phyloP scores from a whole-genome alignment of 2,797 vertebrate genomes.

The Balearica regulorum region DNA sequence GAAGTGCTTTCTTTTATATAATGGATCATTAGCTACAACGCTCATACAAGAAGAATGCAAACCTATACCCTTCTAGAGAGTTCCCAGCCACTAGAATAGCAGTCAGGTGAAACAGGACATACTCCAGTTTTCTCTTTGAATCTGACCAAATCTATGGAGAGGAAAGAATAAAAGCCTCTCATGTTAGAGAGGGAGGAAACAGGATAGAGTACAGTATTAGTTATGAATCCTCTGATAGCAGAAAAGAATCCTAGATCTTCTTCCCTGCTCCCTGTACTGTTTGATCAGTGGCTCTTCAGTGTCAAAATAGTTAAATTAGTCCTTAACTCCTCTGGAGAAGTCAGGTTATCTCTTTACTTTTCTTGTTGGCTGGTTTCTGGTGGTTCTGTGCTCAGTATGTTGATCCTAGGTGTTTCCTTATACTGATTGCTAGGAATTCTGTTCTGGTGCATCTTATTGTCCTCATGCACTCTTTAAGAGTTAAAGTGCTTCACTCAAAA shows the following conservation, averaged over 20 bases:
- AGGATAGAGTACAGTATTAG: neutral
- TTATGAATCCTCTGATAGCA: neutral
- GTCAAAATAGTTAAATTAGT: neutral
- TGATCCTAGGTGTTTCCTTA: neutral
- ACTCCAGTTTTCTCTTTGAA: neutral
- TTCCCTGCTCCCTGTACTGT: neutral
- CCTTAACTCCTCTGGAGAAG: neutral
- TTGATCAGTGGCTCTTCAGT: neutral
- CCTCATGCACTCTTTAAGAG: neutral
- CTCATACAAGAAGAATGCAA: neutral
- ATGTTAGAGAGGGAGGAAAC: neutral
- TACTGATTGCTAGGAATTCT: neutral
- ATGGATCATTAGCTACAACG: neutral
- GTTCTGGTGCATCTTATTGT: neutral
- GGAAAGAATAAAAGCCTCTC: neutral
- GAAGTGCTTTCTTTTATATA: neutral
- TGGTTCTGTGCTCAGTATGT: neutral
- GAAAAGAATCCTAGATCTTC: neutral
- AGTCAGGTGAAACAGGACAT: neutral
- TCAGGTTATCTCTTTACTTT: neutral
- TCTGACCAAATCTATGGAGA: neutral
- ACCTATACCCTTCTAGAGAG: neutral
- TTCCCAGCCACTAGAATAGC: neutral
- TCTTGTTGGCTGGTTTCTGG: neutral
- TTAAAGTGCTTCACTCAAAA: neutral